Percentiles rank a stretch among this genome's conserved stretches.
phyloP scores from a whole-genome alignment of 2,888 invertebrate genomes.

The Mimas tiliae region DNA sequence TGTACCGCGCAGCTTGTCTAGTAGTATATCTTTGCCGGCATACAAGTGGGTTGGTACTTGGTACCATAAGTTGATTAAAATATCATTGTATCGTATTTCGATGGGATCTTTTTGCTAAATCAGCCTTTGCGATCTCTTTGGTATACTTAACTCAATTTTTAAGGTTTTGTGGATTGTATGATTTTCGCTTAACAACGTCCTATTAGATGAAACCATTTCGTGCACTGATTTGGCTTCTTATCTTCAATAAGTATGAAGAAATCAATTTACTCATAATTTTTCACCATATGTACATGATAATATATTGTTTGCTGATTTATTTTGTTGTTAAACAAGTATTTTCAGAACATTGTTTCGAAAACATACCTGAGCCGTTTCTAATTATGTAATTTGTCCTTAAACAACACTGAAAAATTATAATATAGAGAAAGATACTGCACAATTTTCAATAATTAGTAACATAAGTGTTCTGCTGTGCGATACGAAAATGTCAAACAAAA shows the following conservation, averaged over 20 bases:
- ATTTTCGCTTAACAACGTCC: too few species aligned
- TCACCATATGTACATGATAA: constrained; percentile 14
- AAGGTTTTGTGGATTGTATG: too few species aligned
- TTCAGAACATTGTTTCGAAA: background rate
- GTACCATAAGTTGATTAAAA: too few species aligned
- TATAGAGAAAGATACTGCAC: background rate
- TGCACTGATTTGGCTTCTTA: background rate
- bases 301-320: background rate
- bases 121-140: too few species aligned
- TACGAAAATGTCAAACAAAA: constrained; percentile 14
- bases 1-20: too few species aligned
- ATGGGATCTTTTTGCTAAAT: too few species aligned
- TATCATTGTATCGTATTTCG: too few species aligned
- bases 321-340: background rate
- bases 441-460: background rate
- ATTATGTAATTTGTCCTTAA: background rate
- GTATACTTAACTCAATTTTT: too few species aligned
- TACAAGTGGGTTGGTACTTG: too few species aligned
- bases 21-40: too few species aligned
- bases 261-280: constrained; percentile 11
- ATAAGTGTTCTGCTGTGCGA: background rate
- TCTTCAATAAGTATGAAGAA: background rate
- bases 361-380: constrained; percentile 9
- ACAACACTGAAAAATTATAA: background rate
- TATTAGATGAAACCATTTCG: background rate